Conservation (phyloP, 2,888 invertebrate genomes). For the Drosophila rellima region DNA sequence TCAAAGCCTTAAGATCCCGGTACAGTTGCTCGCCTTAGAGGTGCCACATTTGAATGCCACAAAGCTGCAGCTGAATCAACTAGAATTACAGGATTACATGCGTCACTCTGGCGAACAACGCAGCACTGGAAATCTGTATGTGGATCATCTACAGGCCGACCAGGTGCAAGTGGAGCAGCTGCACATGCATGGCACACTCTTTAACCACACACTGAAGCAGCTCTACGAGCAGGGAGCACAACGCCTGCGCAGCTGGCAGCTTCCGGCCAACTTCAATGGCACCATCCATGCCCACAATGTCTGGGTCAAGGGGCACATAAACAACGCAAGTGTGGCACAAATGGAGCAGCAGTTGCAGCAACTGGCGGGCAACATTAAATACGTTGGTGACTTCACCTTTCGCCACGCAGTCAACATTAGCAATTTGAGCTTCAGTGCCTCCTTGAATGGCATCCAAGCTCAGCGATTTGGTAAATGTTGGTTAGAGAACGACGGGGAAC, state of each 20-base stretch:
- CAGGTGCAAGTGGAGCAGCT: conserved; percentile 63
- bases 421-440: conserved; percentile 84
- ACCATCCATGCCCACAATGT: conserved; percentile 84
- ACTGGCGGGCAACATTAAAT: conserved; percentile 80
- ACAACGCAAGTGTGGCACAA: conserved; percentile 62
- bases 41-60: conserved; percentile 65
- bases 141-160: conserved; percentile 55
- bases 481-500: conserved; percentile 83
- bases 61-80: conserved; percentile 45
- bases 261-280: conserved; percentile 74
- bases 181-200: conserved; percentile 71
- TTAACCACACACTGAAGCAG: conserved; percentile 52
- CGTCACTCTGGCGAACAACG: conserved; percentile 65
- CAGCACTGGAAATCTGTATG: conserved; percentile 59
- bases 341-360: conserved; percentile 77
- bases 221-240: conserved; percentile 64
- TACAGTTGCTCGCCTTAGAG: conserved; percentile 81
- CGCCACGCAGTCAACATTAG: conserved; percentile 81
- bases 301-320: conserved; percentile 76
- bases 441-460: conserved; percentile 85
- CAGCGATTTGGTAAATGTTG: conserved; percentile 85
- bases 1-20: conserved; percentile 86
- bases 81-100: conserved; percentile 56
- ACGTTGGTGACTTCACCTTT: conserved; percentile 80
- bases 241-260: conserved; percentile 48